Conservation (phyloP, 2,113 vertebrate species). For the Heterotis niloticus region DNA sequence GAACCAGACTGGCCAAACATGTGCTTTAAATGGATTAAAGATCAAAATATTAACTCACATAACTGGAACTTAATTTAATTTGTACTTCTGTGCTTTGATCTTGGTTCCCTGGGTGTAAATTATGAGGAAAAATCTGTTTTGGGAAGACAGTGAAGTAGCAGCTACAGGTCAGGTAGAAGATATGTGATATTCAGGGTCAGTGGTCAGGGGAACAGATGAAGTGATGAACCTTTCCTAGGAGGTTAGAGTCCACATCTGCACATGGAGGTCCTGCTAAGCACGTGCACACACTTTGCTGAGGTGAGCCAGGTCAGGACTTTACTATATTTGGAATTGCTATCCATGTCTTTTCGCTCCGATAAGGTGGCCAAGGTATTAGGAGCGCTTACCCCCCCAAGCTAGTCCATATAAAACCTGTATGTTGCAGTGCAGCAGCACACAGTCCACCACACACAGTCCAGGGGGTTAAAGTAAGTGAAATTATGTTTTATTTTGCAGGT, state of each 20-base stretch:
- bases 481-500: not conserved
- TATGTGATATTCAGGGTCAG: too few species aligned
- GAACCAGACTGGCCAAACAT: too few species aligned
- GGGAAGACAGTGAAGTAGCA: not conserved
- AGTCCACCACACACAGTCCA: not conserved
- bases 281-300: not conserved
- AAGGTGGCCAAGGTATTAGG: slow-evolving; percentile 17
- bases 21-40: too few species aligned
- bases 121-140: not conserved
- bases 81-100: too few species aligned
- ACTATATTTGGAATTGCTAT: slow-evolving; percentile 46
- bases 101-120: too few species aligned
- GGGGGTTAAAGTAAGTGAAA: not conserved
- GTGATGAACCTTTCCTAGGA: not conserved
- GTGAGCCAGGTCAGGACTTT: not conserved
- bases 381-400: not conserved
- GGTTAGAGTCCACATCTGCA: not conserved
- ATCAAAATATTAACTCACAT: too few species aligned
- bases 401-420: not conserved
- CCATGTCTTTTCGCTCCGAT: slow-evolving; percentile 12
- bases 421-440: not conserved
- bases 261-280: not conserved
- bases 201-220: not conserved
- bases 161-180: not conserved
- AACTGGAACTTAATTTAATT: too few species aligned